These are phyloP conservation scores for Numida meleagris DNA, from an alignment of 2,113 vertebrate species.

Conservation along the genomic window DNA sequence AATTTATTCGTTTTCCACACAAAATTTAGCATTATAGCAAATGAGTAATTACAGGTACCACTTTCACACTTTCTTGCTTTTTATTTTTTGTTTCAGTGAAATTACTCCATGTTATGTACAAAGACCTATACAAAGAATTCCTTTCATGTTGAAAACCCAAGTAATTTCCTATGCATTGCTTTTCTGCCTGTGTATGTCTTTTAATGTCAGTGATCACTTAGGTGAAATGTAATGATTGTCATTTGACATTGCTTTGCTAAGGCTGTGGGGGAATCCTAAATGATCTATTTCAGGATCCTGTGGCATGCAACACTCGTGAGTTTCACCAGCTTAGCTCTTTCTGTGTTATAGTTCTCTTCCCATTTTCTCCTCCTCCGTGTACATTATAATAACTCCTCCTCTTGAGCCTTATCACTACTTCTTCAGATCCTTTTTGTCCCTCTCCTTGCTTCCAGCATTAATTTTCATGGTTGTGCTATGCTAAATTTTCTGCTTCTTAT, in stretches of 20 bases:
- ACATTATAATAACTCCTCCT: background rate
- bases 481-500: slow-evolving; percentile 45
- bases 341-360: background rate
- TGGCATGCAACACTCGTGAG: background rate
- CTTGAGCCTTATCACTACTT: slow-evolving; percentile 18
- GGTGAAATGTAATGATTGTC: background rate
- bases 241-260: background rate
- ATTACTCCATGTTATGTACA: background rate
- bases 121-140: background rate
- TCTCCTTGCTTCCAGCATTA: slow-evolving; percentile 8
- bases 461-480: slow-evolving; percentile 23
- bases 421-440: slow-evolving; percentile 36
- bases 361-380: background rate
- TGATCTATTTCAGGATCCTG: background rate
- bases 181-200: background rate
- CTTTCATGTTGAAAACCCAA: background rate
- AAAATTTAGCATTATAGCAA: background rate
- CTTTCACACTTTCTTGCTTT: background rate
- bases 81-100: background rate
- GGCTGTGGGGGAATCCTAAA: background rate
- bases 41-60: background rate
- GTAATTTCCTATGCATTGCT: background rate
- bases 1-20: background rate
- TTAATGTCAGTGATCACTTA: background rate
- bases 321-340: background rate